Evolutionary conservation across 2,797 vertebrate genomes (phyloP).

Genomic region (Molossus molossus): DNA sequence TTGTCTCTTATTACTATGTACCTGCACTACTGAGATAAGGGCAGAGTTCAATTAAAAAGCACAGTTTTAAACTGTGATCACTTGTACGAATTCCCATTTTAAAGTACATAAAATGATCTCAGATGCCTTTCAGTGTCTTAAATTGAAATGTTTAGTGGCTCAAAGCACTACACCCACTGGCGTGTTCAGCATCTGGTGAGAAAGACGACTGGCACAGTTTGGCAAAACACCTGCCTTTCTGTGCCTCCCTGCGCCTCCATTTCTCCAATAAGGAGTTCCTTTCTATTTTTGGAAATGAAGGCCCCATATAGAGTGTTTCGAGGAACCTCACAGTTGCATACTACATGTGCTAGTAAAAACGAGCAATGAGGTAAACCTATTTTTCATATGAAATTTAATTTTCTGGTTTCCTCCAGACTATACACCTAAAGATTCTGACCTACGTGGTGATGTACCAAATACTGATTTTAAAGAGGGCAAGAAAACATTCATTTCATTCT

Average conservation of each 20-base stretch:
- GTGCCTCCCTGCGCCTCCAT: background rate
- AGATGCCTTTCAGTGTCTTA: background rate
- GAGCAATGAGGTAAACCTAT: constrained; percentile 1
- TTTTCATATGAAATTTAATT: constrained; percentile 52
- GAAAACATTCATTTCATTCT: background rate
- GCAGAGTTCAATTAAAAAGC: background rate
- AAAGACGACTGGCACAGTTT: background rate
- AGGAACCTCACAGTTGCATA: background rate
- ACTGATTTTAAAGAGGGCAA: background rate
- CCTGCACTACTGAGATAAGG: background rate
- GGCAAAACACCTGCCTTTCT: background rate
- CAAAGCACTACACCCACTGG: background rate
- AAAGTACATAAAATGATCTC: constrained; percentile 26
- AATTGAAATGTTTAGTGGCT: background rate
- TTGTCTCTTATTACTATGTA: background rate
- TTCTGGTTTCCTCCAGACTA: background rate
- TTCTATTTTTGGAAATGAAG: background rate
- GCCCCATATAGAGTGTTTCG: background rate
- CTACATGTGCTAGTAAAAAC: background rate
- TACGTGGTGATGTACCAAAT: background rate
- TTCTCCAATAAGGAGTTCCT: background rate
- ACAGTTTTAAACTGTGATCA: background rate
- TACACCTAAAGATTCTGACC: background rate
- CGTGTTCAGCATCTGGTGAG: background rate
- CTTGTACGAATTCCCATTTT: background rate